Base-by-base conservation (phyloP, 2,888 invertebrate genomes). In the Dyspetes luteomarginatus region DNA sequence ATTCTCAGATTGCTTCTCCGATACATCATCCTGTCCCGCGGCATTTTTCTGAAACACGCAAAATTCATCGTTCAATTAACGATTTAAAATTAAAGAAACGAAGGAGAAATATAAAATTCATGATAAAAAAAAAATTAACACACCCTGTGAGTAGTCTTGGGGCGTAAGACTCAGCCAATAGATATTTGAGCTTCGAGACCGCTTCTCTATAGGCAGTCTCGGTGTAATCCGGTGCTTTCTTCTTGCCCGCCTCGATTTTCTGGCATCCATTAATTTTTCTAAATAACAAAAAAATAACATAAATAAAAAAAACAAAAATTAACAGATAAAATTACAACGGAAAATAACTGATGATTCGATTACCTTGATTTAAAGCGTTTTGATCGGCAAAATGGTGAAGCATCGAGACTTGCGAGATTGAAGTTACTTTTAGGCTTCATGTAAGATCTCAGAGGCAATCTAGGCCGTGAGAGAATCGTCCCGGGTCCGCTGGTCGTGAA, bases 171-270 rank as follows among this genome's bases (percentile, higher is more conserved):
- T 97, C 97, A 0, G 96, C 95, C 80, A 97, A 91, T 83, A 97
- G 94, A 87, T 96, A 95, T 90, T 96, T 94, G 64, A 97, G 92
- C 81, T 97, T 95, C 0, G 95, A 95, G 3, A 97, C 97, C 12
- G 97, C 97, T 91, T 97, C 97, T 85, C 96, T 95, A 88, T 97
- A 97, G 4, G 97, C 97, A 86, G 95, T 93, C 90, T 97, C 97
- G 0, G 97, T 97, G 86, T 97, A 97, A 92, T 97, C 96, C 65
- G 96, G 95, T 60, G 95, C 93, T 86, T 94, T 93, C 83, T 93
- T 93, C 89, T 94, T 94, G 85, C 93, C 86, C 68, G 89, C 82
- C 64, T 94, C 94, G 92, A 93, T 93, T 85, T 93, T 93, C 28
- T 88, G 86, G 24, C 86, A 75, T 0, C 86, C 87, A 83, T 85